Evolutionary conservation across 2,113 vertebrate species (phyloP).

Genomic region (Neolamprologus variostigma): DNA sequence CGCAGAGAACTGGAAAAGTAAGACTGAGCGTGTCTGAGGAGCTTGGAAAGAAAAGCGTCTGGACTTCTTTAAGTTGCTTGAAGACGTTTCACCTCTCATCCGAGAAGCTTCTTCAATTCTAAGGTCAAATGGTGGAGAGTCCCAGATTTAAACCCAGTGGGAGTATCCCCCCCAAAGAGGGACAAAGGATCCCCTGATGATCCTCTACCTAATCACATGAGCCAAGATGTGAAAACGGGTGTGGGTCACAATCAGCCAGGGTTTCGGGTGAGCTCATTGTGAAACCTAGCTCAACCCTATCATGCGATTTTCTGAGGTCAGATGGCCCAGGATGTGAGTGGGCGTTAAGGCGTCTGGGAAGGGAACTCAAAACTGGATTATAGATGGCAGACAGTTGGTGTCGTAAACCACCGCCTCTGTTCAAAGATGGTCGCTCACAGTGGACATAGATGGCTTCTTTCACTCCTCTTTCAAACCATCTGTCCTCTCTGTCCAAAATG

Average conservation of each 20-base stretch:
- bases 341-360: rapidly evolving
- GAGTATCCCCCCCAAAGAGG: background rate
- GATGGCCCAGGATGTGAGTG: background rate
- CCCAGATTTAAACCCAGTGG: background rate
- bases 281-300: rapidly evolving
- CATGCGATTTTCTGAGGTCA: background rate
- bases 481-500: too few relatives aligned
- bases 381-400: background rate
- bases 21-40: background rate
- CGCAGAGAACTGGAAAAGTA: conserved; percentile 65
- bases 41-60: background rate
- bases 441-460: too few relatives aligned
- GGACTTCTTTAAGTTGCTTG: background rate
- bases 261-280: background rate
- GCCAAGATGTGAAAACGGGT: rapidly evolving
- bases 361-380: background rate
- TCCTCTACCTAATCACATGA: background rate
- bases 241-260: rapidly evolving
- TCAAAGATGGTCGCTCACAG: too few relatives aligned
- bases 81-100: background rate
- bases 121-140: background rate
- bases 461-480: too few relatives aligned
- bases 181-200: background rate
- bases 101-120: background rate
- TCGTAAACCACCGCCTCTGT: rapidly evolving